These are phyloP conservation scores for Limnephilus lunatus DNA, from an alignment of 2,888 invertebrate genomes.

Conservation along the genomic window DNA sequence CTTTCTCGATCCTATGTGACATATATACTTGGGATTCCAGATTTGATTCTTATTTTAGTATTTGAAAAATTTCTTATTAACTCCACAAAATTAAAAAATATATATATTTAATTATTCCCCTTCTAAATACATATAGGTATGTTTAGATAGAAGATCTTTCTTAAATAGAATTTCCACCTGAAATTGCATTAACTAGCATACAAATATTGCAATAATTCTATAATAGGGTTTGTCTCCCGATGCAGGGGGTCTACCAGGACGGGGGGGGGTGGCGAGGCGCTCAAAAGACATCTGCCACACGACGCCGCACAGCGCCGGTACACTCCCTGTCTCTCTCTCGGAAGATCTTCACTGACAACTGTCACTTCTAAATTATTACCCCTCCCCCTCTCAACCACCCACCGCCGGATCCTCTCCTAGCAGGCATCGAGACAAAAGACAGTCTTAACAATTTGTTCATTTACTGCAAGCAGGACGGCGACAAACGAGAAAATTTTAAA, in stretches of 20 bases:
- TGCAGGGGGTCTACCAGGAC: neutral
- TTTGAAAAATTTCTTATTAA: too few species aligned
- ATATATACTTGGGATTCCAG: too few species aligned
- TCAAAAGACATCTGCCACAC: constrained; percentile 21
- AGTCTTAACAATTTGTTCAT: constrained; percentile 28
- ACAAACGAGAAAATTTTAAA: neutral
- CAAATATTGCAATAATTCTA: neutral
- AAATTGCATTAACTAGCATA: neutral
- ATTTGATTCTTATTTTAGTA: too few species aligned
- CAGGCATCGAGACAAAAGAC: constrained; percentile 43
- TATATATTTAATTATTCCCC: too few species aligned
- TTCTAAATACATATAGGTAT: too few species aligned
- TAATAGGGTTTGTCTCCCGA: neutral
- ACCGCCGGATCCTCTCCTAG: neutral
- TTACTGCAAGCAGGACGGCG: neutral
- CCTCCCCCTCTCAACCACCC: neutral
- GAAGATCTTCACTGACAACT: constrained; percentile 51
- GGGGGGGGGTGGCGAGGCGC: neutral
- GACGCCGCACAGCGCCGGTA: constrained; percentile 15
- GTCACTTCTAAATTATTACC: constrained; percentile 54
- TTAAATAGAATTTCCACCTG: neutral
- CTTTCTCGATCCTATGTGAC: too few species aligned
- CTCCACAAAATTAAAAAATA: too few species aligned
- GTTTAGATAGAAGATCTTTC: neutral
- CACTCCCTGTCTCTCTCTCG: constrained; percentile 30